Base-by-base conservation (phyloP, 1,140 invertebrate genomes). In the Drosophila busckii region DNA sequence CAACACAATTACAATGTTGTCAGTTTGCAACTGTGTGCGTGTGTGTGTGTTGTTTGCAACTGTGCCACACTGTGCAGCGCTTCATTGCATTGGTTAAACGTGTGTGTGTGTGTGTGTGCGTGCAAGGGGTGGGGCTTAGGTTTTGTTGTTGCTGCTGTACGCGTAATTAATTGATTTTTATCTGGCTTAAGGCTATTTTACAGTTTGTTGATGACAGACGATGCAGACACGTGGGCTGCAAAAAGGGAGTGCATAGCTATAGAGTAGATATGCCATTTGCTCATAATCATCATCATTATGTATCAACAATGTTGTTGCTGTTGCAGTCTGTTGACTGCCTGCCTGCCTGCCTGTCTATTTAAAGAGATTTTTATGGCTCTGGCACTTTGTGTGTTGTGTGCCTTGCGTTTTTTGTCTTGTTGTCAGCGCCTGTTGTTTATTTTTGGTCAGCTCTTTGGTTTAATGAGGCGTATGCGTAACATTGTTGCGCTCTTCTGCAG, bases 161-260 rank as follows among this genome's bases (percentile, higher is more conserved):
- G 76, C 76, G 80, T 84, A 84, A 84, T 84, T 84, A 84, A 84
- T 84, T 84, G 82, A 84, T 84, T 84, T 84, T 84, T 82, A 84
- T 84, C 73, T 84, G 73, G 70, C 82, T 76, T 84, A 71, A 76
- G 82, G 82, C 82, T 84, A 84, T 84, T 84, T 84, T 82, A 84
- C 73, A 84, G 73, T 84, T 84, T 84, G 80, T 84, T 84, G 82
- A 69, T 76, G 82, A 84, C 82, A 84, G 69, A 82, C 75, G 75
- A 80, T 69, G 75, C 75, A 73, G 75, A 78, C 54, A 68, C 46
- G 48, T 42, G 60, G 34, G 34, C 31, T 4, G 10, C n/a, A 26
- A 4, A 28, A n/a, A 17, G 23, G 16, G 16, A 40, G 37, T 29
- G 1, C 20, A 37, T 13, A n/a, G 10, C 15, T 10, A 26, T n/a